These are phyloP conservation scores for Drosophila greeni DNA, from an alignment of 2,888 invertebrate species.

Conservation along the genomic window DNA sequence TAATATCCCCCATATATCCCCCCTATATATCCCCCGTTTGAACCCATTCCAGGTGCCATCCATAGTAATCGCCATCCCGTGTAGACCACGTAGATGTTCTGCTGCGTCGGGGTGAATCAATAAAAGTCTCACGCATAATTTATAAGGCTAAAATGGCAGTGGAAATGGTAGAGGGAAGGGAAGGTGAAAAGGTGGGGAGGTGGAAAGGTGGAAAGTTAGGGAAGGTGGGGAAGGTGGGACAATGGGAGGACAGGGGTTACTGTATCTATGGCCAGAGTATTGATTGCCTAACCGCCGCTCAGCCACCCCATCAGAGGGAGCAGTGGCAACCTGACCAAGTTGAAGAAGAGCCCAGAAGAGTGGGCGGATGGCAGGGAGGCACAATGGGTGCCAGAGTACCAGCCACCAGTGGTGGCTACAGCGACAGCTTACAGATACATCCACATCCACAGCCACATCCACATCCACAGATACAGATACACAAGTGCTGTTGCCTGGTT, in stretches of 20 bases:
- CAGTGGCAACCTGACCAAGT: slow-evolving; percentile 17
- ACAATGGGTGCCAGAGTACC: slow-evolving; percentile 28
- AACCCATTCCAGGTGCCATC: slow-evolving; percentile 7
- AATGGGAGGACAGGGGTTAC: neutral
- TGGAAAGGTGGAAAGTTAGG: neutral
- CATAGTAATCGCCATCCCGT: slow-evolving; percentile 22
- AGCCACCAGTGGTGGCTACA: slow-evolving; percentile 41
- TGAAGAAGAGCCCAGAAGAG: slow-evolving; percentile 31
- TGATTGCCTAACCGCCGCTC: slow-evolving; percentile 39
- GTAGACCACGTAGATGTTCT: slow-evolving; percentile 32
- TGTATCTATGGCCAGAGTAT: slow-evolving; percentile 43
- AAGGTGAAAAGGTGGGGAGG: neutral
- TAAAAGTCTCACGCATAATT: slow-evolving; percentile 64
- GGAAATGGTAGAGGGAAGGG: slow-evolving; percentile 19
- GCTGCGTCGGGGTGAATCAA: slow-evolving; percentile 49
- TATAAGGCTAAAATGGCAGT: slow-evolving; percentile 48
- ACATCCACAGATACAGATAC: slow-evolving; percentile 42
- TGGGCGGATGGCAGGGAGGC: slow-evolving; percentile 6
- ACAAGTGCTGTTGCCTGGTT: slow-evolving; percentile 67
- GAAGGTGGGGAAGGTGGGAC: neutral
- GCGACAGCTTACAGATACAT: slow-evolving; percentile 12
- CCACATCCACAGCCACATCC: slow-evolving; percentile 23
- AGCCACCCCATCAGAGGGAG: slow-evolving; percentile 15
- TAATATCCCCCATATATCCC: neutral
- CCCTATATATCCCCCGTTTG: neutral